Percentiles rank a stretch among this genome's conserved stretches.
These are phyloP conservation scores for Pagetopsis macropterus DNA, from an alignment of 2,797 vertebrate species.

Conservation along the genomic window DNA sequence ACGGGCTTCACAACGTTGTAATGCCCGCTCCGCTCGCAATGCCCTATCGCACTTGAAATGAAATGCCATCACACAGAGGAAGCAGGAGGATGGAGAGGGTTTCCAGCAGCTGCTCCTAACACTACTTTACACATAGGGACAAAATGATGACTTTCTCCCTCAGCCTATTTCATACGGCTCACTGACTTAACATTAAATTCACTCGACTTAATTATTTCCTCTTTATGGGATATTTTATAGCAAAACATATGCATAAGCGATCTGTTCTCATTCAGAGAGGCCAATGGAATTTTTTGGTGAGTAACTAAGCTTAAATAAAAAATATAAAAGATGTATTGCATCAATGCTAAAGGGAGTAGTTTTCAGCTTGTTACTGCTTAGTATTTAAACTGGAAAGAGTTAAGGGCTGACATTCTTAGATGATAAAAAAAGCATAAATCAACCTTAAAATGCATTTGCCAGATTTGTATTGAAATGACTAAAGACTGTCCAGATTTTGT, in stretches of 20 bases:
- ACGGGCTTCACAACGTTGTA: conserved; percentile 32
- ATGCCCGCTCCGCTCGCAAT: conserved; percentile 54
- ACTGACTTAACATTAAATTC: conserved; percentile 63
- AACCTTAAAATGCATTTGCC: conserved; percentile 1
- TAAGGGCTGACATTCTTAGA: conserved; percentile 1
- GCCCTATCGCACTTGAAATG: conserved; percentile 65
- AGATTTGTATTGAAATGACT: not conserved
- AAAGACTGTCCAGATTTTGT: not conserved
- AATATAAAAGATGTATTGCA: conserved; percentile 20
- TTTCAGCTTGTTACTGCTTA: conserved; percentile 17
- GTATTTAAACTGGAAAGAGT: conserved; percentile 1
- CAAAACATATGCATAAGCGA: conserved; percentile 42
- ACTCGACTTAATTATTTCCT: conserved; percentile 48
- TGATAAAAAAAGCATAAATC: conserved; percentile 13
- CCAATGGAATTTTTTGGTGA: conserved; percentile 56
- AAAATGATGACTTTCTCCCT: conserved; percentile 55
- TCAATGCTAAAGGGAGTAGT: conserved; percentile 12
- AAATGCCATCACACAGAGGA: conserved; percentile 79
- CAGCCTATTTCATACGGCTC: conserved; percentile 55
- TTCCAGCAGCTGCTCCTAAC: conserved; percentile 61
- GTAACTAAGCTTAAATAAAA: conserved; percentile 55
- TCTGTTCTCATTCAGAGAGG: conserved; percentile 47
- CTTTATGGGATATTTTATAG: conserved; percentile 53
- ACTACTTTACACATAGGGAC: conserved; percentile 65
- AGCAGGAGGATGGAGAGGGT: conserved; percentile 66